phyloP scores from a whole-genome alignment of 2,888 invertebrate species.

The Eumerus sabulonum region DNA sequence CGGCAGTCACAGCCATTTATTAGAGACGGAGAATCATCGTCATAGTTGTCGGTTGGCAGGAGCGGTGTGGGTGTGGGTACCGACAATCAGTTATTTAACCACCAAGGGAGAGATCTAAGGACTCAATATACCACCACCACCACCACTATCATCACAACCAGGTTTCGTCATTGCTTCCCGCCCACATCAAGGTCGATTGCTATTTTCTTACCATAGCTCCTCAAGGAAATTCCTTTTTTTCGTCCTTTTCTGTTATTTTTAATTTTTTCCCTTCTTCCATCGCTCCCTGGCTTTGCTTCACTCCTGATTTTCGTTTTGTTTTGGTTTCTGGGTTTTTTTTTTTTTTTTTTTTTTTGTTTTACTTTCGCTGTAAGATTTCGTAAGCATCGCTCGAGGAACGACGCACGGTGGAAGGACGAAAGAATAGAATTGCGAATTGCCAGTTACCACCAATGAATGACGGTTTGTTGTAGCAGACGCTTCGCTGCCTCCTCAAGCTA shows the following conservation, averaged over 20 bases:
- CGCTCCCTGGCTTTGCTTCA: slow-evolving; percentile 38
- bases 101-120: slow-evolving; percentile 55
- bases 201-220: slow-evolving; percentile 66
- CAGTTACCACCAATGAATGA: slow-evolving; percentile 39
- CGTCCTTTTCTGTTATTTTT: neutral
- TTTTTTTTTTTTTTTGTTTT: neutral
- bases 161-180: slow-evolving; percentile 32
- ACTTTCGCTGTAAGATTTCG: slow-evolving; percentile 1
- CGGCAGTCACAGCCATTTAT: slow-evolving; percentile 66
- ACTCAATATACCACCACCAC: slow-evolving; percentile 54
- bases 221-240: slow-evolving; percentile 24
- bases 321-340: slow-evolving; percentile 18
- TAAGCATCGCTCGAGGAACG: no score
- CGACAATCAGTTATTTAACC: slow-evolving; percentile 68
- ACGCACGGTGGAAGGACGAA: no score
- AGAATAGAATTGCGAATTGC: no score
- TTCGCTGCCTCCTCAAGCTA: slow-evolving; percentile 27
- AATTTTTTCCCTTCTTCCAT: slow-evolving; percentile 16
- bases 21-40: slow-evolving; percentile 42
- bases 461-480: slow-evolving; percentile 45
- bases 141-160: slow-evolving; percentile 9
- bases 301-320: slow-evolving; percentile 42
- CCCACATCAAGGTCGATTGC: slow-evolving; percentile 67
- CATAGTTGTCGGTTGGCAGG: slow-evolving; percentile 28
- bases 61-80: neutral